Evolutionary conservation across 1,140 invertebrate genomes (phyloP).

Genomic region (Drosophila elegans): DNA sequence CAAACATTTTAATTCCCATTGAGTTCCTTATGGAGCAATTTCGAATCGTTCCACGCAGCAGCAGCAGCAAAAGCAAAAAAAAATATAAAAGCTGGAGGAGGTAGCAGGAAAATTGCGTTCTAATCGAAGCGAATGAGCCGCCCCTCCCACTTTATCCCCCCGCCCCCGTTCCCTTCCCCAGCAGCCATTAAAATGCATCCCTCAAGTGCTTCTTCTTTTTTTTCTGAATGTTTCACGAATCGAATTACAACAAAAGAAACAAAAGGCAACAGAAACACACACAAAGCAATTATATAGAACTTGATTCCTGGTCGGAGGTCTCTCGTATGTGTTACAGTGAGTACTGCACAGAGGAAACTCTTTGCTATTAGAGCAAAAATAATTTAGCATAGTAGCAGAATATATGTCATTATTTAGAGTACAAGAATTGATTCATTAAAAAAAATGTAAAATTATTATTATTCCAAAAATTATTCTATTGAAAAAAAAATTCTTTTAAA

Average conservation of each 20-base stretch:
- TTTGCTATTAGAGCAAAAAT: too few relatives aligned
- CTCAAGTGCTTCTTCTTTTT: slow-evolving; percentile 57
- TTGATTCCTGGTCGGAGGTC: slow-evolving; percentile 21
- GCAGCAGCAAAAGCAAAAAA: slow-evolving; percentile 7
- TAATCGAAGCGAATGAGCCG: slow-evolving; percentile 69
- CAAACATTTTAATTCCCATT: slow-evolving; percentile 81
- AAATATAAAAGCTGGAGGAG: background rate
- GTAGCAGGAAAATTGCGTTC: slow-evolving; percentile 67
- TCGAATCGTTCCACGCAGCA: slow-evolving; percentile 12
- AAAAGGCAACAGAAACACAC: slow-evolving; percentile 23
- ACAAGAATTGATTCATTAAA: too few relatives aligned
- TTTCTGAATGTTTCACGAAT: slow-evolving; percentile 45
- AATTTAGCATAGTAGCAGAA: too few relatives aligned
- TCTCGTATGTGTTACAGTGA: slow-evolving; percentile 4
- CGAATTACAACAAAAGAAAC: slow-evolving; percentile 52
- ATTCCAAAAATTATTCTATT: too few relatives aligned
- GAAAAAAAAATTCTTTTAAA: too few relatives aligned
- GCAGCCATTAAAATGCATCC: slow-evolving; percentile 58
- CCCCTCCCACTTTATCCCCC: slow-evolving; percentile 3
- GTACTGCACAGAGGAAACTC: background rate
- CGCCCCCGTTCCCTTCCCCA: background rate
- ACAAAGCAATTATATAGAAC: slow-evolving; percentile 44
- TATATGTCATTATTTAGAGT: too few relatives aligned
- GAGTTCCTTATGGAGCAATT: slow-evolving; percentile 68
- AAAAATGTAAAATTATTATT: too few relatives aligned